These are phyloP conservation scores for Pseudoatta argentina DNA, from an alignment of 1,140 invertebrate species.

Conservation along the genomic window DNA sequence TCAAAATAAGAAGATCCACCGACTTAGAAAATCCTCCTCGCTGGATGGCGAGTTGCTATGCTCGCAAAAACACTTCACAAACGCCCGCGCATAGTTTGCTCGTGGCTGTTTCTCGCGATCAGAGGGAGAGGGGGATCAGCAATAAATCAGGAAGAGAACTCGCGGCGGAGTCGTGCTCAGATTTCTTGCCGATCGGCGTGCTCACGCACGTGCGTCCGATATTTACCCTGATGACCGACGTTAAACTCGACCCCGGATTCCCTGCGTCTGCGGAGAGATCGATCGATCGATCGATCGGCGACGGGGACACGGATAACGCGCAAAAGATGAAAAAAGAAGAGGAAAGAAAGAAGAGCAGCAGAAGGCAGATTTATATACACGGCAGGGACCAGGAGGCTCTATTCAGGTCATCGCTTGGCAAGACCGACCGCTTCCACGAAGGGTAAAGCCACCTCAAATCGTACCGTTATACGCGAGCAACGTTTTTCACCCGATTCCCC, in stretches of 20 bases:
- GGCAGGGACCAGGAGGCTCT: conserved; percentile 68
- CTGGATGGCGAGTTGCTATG: not conserved
- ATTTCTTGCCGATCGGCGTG: conserved; percentile 62
- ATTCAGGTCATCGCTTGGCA: conserved; percentile 81
- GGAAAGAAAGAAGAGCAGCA: not conserved
- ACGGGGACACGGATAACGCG: not conserved
- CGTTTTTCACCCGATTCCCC: conserved; percentile 80
- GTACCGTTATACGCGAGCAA: conserved; percentile 82
- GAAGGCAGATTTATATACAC: conserved; percentile 66
- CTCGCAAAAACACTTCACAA: conserved; percentile 50
- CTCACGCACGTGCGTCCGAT: conserved; percentile 66
- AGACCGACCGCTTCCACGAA: conserved; percentile 84
- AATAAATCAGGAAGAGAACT: conserved; percentile 70
- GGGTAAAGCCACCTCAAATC: conserved; percentile 83
- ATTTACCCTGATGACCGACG: conserved; percentile 63
- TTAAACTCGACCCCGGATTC: conserved; percentile 44
- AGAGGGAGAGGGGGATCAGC: conserved; percentile 49
- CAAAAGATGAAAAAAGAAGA: not conserved
- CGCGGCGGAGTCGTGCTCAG: conserved; percentile 33
- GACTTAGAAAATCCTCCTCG: conserved; percentile 41
- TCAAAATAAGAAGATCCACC: conserved; percentile 48
- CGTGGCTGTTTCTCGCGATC: conserved; percentile 31
- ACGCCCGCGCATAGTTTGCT: conserved; percentile 43
- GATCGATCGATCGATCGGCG: conserved; percentile 13
- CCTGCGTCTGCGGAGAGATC: not conserved